Evolutionary conservation across 2,113 vertebrate genomes (phyloP), one percentile per base, ranked within the genome.

Genomic region (cat (Felis catus)): DNA sequence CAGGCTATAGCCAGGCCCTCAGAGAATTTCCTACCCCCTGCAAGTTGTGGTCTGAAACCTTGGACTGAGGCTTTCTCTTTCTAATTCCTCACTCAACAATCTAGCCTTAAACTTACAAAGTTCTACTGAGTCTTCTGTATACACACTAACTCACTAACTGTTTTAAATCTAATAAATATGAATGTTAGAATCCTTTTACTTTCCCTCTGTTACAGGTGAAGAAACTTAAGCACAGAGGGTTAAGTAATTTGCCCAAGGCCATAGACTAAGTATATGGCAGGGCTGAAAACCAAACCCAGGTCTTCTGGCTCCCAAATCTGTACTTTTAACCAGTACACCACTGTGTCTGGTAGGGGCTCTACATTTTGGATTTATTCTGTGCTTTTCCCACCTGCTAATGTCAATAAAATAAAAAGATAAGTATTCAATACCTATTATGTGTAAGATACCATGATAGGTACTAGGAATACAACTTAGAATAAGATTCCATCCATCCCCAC

Each of bases 381-480:
- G 63, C 7, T 51, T 78, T 63, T 53, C 33, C 6, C 12, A 78
- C 36, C 1, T 82, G 36, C 21, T 93, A 58, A 36, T 61, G 10
- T 51, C 51, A 91, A 31, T 25, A 39, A 79, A 97, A 65, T 93
- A 25, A 85, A 83, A 89, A 3, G 53, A 78, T 3, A 82, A 71
- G 31, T 55, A 41, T 87, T 74, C 8, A 51, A 10, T 79, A 74
- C 45, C 31, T 84, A 29, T n/a, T 74, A 6, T 18, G 1, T 70
- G 3, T 45, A 23, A 66, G 63, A 45, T 27, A 33, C 5, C 8
- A 39, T 82, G 16, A n/a, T 36, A 48, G 7, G 0, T 39, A n/a
- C 8, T 71, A 65, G 25, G 13, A 6, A n/a, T 39, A 23, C 3
- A 94, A 45, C 21, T 29, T n/a, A 81, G 16, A 88, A n/a, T 19